Conservation (phyloP, 2,113 vertebrate genomes). For the Calypte anna region DNA sequence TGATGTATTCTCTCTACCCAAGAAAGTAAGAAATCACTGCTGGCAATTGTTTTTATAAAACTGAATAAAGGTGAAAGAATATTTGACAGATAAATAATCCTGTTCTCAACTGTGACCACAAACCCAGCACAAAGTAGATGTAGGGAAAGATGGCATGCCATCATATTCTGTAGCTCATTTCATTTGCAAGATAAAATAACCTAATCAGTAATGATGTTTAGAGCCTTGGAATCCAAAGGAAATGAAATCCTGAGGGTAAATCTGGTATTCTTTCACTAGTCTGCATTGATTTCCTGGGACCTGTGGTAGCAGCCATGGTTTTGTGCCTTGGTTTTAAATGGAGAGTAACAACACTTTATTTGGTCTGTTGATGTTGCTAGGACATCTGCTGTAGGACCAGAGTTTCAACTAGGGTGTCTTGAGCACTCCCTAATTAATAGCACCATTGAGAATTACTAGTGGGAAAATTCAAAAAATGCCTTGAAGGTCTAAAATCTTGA, state of each 20-base stretch:
- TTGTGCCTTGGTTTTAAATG: neutral
- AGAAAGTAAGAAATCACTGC: neutral
- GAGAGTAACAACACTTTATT: neutral
- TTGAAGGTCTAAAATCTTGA: neutral
- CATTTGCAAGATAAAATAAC: neutral
- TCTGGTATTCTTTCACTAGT: neutral
- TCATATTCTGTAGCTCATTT: neutral
- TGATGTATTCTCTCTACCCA: neutral
- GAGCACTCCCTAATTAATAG: neutral
- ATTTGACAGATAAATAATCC: neutral
- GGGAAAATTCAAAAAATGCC: neutral
- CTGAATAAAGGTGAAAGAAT: neutral
- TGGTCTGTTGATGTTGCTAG: neutral
- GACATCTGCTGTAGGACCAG: neutral
- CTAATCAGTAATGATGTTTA: neutral
- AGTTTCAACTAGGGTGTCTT: neutral
- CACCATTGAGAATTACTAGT: neutral
- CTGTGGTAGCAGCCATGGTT: neutral
- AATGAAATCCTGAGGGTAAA: neutral
- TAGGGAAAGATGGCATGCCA: neutral
- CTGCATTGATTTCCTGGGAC: fast-evolving
- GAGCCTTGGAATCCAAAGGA: neutral
- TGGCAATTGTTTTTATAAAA: neutral
- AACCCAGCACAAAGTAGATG: neutral
- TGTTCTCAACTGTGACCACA: neutral